phyloP scores from a whole-genome alignment of 2,113 vertebrate genomes.

The Pycnonotus jocosus region DNA sequence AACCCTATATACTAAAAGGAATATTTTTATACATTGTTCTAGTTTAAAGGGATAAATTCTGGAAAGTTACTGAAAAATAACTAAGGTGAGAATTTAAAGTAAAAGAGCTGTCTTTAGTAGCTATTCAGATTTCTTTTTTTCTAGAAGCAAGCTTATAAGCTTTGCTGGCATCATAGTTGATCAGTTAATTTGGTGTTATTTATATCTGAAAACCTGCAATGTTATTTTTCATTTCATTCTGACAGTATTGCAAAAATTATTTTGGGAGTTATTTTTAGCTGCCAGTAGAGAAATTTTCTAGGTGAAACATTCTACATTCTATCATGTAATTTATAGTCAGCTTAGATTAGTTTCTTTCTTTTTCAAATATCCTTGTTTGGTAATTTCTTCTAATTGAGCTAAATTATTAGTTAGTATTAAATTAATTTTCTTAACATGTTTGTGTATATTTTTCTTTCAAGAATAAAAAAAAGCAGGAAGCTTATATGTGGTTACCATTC shows the following conservation, averaged over 20 bases:
- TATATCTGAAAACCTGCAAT: neutral
- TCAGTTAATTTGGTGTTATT: neutral
- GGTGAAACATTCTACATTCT: neutral
- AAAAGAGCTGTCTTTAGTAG: neutral
- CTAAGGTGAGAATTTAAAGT: neutral
- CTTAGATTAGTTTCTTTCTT: neutral
- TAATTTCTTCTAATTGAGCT: neutral
- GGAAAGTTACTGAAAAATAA: neutral
- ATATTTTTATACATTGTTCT: neutral
- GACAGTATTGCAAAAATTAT: neutral
- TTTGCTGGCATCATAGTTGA: neutral
- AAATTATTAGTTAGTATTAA: neutral
- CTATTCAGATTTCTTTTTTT: neutral
- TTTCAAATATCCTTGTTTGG: neutral
- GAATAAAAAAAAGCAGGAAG: neutral
- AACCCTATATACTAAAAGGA: neutral
- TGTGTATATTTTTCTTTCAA: neutral
- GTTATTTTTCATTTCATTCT: neutral
- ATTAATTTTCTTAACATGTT: neutral
- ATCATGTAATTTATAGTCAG: neutral
- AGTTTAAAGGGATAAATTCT: neutral
- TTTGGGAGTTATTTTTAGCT: neutral
- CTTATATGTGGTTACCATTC: neutral
- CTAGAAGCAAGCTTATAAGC: neutral
- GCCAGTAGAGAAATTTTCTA: neutral